Base-by-base conservation (phyloP, 1,140 invertebrate genomes). In the Diorhabda carinulata region DNA sequence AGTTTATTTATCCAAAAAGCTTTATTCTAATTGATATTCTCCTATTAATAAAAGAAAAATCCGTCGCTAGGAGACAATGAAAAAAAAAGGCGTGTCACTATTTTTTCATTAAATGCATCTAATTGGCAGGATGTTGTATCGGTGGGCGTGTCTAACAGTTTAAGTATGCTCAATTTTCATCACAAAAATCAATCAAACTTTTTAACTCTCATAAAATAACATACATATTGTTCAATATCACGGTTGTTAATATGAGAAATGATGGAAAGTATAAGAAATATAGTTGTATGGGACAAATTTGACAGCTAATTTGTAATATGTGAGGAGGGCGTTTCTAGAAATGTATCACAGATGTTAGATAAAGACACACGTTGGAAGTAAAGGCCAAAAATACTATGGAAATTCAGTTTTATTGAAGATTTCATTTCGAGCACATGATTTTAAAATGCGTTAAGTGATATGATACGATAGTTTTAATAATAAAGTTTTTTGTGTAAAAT, bases 231-330 rank as follows among this genome's bases (percentile, higher is more conserved):
- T 8, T 52, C 6, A 6, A 52, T 6, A 52, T 52, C 47, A 8
- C 47, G 2, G 2, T 6, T 8, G n/a, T 52, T 52, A 52, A 25
- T 25, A 25, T 52, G 47, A 6, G 6, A 8, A 8, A 8, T 52
- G 4, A 8, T 52, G 47, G 47, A n/a, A n/a, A 8, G 43, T 43
- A 62, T 62, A 44, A 43, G 61, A 62, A 42, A 62, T 62, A 43
- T 9, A 62, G 41, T 43, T 44, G 61, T 62, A 43, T 43, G 10
- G 43, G 43, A 43, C 4, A n/a, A 9, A 62, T 62, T 43, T 62
- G 61, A 62, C 61, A 62, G 61, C 61, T 43, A 44, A 62, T 62
- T 62, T 62, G 61, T 62, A 62, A 62, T 62, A 43, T 62, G 5
- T 44, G 41, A 7, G 42, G 42, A 62, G 61, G 61, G 61, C 61